Evolutionary conservation across 2,888 invertebrate genomes (phyloP).

Genomic region (Volucella zonaria): DNA sequence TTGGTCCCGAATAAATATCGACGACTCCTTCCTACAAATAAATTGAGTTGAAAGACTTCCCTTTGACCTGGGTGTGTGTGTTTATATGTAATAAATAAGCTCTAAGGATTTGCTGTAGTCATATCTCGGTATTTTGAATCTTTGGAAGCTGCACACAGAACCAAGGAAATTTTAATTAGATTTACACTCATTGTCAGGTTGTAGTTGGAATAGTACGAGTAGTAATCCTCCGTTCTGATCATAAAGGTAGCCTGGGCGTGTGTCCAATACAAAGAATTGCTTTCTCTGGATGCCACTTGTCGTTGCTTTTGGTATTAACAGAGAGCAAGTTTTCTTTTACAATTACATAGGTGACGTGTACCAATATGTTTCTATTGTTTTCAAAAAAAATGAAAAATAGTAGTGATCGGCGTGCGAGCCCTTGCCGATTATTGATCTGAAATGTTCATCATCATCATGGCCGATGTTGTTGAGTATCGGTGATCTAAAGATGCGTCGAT

Average conservation of each 20-base stretch:
- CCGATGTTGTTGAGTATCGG: too few relatives aligned
- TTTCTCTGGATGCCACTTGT: too few relatives aligned
- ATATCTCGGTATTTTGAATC: constrained; percentile 30
- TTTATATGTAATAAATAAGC: constrained; percentile 42
- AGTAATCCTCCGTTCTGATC: constrained; percentile 12
- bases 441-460: too few relatives aligned
- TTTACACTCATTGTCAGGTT: constrained; percentile 51
- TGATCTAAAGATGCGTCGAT: too few relatives aligned
- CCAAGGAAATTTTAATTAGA: constrained; percentile 47
- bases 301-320: too few relatives aligned
- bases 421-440: too few relatives aligned
- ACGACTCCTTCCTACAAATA: constrained; percentile 10
- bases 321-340: too few relatives aligned
- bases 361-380: too few relatives aligned
- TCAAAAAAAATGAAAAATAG: too few relatives aligned
- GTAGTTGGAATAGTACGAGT: constrained; percentile 15
- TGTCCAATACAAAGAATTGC: too few relatives aligned
- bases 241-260: not conserved
- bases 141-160: not conserved
- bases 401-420: too few relatives aligned
- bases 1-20: constrained; percentile 28
- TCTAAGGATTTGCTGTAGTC: not conserved
- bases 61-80: not conserved
- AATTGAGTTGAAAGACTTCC: constrained; percentile 24
- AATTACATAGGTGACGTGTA: too few relatives aligned